Evolutionary conservation across 1,140 invertebrate genomes (phyloP), one percentile per base, ranked within the genome.

Genomic region (Pseudomyrmex concolor): DNA sequence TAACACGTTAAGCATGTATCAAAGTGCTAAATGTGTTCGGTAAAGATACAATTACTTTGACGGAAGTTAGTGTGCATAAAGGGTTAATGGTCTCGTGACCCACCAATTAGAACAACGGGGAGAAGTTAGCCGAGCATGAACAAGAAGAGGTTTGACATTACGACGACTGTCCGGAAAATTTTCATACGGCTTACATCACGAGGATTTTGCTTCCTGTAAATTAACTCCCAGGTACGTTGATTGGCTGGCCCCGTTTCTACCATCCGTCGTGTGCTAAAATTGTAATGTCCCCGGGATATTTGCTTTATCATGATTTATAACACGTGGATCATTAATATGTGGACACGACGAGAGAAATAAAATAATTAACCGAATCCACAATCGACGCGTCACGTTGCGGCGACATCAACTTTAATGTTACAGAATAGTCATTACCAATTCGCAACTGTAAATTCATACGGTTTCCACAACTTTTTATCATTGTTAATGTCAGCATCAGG

Each of bases 61-160:
- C 17, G 43, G 43, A 59, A 80, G 54, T 71, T 80, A 80, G 76
- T 25, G 19, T 43, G 43, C 45, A 71, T 66, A 15, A 48, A 34
- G 43, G 54, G 54, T 70, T 78, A 57, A 57, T 70, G 64, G 34
- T 34, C 43, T 78, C 76, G 51, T 68, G 66, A 68, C 43, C 45
- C 43, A 34, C n/a, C 22, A 50, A 78, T 43, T 70, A 59, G 43
- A 70, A 59, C 22, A 3, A 55, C 48, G 25, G 34, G n/a, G 15
- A 57, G 17, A 13, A 50, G 43, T 80, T 71, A 19, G 15, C 22
- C 76, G 48, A 71, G 66, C 54, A 83, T 83, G 85, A 86, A 86
- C 59, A 22, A 48, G n/a, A n/a, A 43, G 9, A 54, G 51, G 72
- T 64, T 17, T 51, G 54, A 19, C 43, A 19, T n/a, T 13, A 63